Conservation (phyloP, 2,113 vertebrate species). For the Archilochus colubris region DNA sequence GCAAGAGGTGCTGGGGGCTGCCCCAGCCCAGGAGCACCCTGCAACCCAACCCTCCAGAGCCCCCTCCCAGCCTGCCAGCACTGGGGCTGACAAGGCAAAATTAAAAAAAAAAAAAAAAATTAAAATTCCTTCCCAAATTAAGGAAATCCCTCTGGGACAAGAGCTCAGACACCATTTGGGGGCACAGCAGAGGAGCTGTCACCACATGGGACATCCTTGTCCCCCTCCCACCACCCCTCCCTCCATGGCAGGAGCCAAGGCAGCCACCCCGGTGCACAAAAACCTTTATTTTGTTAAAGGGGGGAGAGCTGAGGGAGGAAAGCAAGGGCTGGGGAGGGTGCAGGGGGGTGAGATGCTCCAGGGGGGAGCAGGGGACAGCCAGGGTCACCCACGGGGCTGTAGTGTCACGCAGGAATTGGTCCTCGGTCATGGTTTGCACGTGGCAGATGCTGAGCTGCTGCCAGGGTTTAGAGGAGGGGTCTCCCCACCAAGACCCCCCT, state of each 20-base stretch:
- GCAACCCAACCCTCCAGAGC: background rate
- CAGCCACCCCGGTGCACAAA: rapidly evolving
- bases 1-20: background rate
- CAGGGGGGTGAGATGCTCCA: background rate
- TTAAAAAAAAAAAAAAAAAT: too few species aligned
- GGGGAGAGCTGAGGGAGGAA: background rate
- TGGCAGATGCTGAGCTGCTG: background rate
- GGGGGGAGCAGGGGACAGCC: rapidly evolving
- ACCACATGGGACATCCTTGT: rapidly evolving
- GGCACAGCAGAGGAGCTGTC: background rate
- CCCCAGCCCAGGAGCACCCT: background rate
- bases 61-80: rapidly evolving
- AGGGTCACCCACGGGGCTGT: rapidly evolving
- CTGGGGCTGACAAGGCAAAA: background rate
- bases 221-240: background rate
- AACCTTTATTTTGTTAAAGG: conserved; percentile 21
- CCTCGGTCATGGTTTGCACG: rapidly evolving
- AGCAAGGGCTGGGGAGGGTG: background rate
- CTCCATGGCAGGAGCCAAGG: background rate
- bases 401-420: background rate
- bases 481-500: background rate
- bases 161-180: background rate
- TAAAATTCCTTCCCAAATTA: background rate
- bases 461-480: background rate
- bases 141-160: background rate